phyloP scores from a whole-genome alignment of 2,888 invertebrate species.

The Globia sparganii region DNA sequence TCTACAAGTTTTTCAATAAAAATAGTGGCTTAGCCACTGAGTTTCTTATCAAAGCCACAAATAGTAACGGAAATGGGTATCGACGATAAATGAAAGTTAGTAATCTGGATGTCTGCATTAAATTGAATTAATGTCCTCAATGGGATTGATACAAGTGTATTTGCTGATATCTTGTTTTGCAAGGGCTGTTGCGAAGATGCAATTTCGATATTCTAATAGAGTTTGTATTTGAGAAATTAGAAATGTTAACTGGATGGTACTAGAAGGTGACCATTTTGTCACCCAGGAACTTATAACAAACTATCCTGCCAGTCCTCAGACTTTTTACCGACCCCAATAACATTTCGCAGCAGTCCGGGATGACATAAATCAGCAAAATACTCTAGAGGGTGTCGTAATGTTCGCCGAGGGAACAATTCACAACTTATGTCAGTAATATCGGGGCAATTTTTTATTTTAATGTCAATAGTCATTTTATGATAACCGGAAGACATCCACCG shows the following conservation, averaged over 20 bases:
- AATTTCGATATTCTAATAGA: background rate
- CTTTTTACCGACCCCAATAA: constrained; percentile 33
- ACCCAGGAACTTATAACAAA: constrained; percentile 5
- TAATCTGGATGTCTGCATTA: constrained; percentile 46
- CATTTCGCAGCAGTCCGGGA: constrained; percentile 28
- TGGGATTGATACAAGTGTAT: background rate
- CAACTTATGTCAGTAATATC: constrained; percentile 51
- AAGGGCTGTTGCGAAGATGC: background rate
- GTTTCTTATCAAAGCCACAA: constrained; percentile 61
- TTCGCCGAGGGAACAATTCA: constrained; percentile 49
- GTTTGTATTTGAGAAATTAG: background rate
- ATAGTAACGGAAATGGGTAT: constrained; percentile 60
- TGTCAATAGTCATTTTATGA: constrained; percentile 28
- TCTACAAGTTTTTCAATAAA: constrained; percentile 48
- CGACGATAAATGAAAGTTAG: constrained; percentile 56
- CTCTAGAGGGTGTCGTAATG: constrained; percentile 53
- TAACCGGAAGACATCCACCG: constrained; percentile 6
- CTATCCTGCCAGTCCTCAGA: background rate
- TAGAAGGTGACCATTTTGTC: background rate
- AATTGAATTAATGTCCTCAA: constrained; percentile 44
- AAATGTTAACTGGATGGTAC: too few species aligned
- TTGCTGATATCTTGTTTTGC: background rate
- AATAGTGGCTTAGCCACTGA: constrained; percentile 21
- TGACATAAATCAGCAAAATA: constrained; percentile 57
- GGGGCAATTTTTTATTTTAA: constrained; percentile 39